Base-by-base conservation (phyloP, 2,888 invertebrate species). In the Apotomis capreana region DNA sequence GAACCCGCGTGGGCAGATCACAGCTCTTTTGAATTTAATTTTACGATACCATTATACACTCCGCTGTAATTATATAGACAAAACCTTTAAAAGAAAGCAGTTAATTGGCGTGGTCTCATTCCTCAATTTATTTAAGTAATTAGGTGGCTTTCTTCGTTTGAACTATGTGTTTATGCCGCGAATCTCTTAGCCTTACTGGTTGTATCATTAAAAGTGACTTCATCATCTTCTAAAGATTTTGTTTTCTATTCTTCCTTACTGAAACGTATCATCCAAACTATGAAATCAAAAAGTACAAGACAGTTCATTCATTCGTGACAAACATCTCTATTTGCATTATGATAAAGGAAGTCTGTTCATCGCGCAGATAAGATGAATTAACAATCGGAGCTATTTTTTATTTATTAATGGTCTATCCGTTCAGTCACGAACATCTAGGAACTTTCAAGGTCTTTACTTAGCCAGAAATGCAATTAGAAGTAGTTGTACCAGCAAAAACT, bases 401-500 rank as follows among this genome's bases (percentile, higher is more conserved):
- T 81, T 79, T 80, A 79, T 83, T 82, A 81, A 76, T 77, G 79
- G 80, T 81, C 76, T 78, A 81, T 80, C 81, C 79, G 79, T 77
- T 81, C 83, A 84, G 88, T 88, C 89, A 89, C 89, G 88, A 89
- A 79, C 78, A 68, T 73, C 74, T 76, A 78, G 74, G 76, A 68
- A 78, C 78, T 58, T 76, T 81, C 88, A 88, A 89, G 88, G 87
- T 78, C 79, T 74, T 65, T 49, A 80, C 83, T 84, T 78, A 83
- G 84, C 83, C 82, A 84, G 83, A 84, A 86, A 81, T 79, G 84
- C 84, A 84, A 87, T 88, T 84, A 70, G 69, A 69, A 74, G 63
- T 73, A 49, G 59, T 77, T 76, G 74, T 68, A 69, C 78, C 79
- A 83, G 71, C 72, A 84, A 49, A 84, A 84, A 78, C 76, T 76